Evolutionary conservation across 2,888 invertebrate species (phyloP).

Genomic region (Sicus ferrugineus): DNA sequence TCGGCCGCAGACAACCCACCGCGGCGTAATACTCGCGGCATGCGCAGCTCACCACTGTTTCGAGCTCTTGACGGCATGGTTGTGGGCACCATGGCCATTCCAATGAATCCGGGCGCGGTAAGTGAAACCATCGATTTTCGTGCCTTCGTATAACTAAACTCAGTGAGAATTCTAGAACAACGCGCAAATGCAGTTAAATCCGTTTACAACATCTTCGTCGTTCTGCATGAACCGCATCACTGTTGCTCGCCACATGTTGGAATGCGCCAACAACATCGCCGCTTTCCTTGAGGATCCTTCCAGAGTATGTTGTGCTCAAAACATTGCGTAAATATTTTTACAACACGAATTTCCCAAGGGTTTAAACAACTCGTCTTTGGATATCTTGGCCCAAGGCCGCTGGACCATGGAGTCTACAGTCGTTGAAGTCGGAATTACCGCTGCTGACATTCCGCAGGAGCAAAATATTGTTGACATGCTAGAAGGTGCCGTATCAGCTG

Average conservation of each 20-base stretch:
- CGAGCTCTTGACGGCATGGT: slow-evolving; percentile 63
- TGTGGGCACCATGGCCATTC: slow-evolving; percentile 64
- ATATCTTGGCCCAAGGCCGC: slow-evolving; percentile 64
- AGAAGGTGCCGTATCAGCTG: slow-evolving; percentile 63
- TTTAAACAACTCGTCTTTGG: slow-evolving; percentile 62
- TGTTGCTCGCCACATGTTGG: slow-evolving; percentile 64
- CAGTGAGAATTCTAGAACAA: slow-evolving; percentile 41
- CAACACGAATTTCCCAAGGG: slow-evolving; percentile 47
- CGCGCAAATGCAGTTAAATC: slow-evolving; percentile 54
- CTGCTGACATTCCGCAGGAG: slow-evolving; percentile 60
- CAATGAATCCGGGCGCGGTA: slow-evolving; percentile 53
- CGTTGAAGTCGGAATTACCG: slow-evolving; percentile 64
- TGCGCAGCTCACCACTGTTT: slow-evolving; percentile 61
- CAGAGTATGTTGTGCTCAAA: slow-evolving; percentile 44
- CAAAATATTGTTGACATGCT: slow-evolving; percentile 63
- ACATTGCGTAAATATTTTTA: neutral
- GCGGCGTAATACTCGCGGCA: slow-evolving; percentile 58
- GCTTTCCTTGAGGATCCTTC: slow-evolving; percentile 64
- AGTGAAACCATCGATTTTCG: slow-evolving; percentile 19
- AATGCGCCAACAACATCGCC: slow-evolving; percentile 64
- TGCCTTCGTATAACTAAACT: neutral
- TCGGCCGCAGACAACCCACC: slow-evolving; percentile 47
- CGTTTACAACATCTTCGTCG: slow-evolving; percentile 62
- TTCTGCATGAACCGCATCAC: slow-evolving; percentile 65
- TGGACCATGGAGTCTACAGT: slow-evolving; percentile 66